Evolutionary conservation across 2,888 invertebrate genomes (phyloP).

Genomic region (Eristalis pertinax): DNA sequence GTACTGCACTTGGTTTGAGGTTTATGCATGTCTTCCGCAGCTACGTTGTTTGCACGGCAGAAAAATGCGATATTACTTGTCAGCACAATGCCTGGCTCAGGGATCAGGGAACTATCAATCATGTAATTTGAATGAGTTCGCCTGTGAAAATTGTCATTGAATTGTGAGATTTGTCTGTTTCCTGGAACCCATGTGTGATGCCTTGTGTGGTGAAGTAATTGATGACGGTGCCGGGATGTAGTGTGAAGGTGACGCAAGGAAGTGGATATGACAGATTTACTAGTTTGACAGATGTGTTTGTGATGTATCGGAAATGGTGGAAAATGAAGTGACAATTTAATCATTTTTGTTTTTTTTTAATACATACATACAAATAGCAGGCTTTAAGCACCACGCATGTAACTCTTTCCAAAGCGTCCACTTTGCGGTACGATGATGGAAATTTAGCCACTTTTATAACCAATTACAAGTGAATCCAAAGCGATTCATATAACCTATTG

Average conservation of each 20-base stretch:
- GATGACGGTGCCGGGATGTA: constrained; percentile 52
- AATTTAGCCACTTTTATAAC: too few species aligned
- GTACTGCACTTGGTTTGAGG: constrained; percentile 36
- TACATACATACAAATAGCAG: too few species aligned
- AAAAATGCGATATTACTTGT: constrained; percentile 37
- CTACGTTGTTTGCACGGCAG: neutral
- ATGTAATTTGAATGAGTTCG: constrained; percentile 51
- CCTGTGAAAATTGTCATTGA: constrained; percentile 37
- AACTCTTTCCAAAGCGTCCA: too few species aligned
- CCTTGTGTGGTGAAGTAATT: constrained; percentile 45
- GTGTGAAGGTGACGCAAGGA: constrained; percentile 5
- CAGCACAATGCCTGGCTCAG: constrained; percentile 33
- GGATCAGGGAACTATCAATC: constrained; percentile 66
- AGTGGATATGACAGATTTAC: constrained; percentile 1
- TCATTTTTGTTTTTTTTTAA: too few species aligned
- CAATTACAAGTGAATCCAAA: too few species aligned
- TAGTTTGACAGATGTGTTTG: neutral
- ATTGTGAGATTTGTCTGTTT: constrained; percentile 39
- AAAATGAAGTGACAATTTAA: neutral
- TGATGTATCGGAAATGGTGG: neutral
- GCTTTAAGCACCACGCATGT: too few species aligned
- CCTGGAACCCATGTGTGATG: constrained; percentile 41
- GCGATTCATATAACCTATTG: too few species aligned
- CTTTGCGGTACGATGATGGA: too few species aligned
- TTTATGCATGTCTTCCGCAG: constrained; percentile 25